Evolutionary conservation across 1,140 invertebrate species (phyloP).

Genomic region (Steinernema khuongi): DNA sequence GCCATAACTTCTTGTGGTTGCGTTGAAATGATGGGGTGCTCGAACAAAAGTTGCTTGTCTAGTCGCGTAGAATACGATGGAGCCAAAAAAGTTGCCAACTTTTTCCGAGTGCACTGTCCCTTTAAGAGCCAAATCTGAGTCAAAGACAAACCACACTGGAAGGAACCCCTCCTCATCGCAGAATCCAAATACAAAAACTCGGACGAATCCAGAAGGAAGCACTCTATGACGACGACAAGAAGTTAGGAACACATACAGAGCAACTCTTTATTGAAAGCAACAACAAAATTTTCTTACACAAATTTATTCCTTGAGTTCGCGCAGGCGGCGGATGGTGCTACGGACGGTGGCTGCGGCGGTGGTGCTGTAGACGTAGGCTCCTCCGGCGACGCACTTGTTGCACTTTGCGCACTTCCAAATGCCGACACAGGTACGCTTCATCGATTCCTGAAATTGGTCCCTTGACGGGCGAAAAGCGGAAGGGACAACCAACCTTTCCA

Average conservation of each 20-base stretch:
- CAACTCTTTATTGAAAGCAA: slow-evolving; percentile 5
- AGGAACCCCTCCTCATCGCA: too few species aligned
- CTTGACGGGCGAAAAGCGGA: background rate
- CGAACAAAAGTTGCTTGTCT: too few species aligned
- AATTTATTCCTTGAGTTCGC: slow-evolving; percentile 82
- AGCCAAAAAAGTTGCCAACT: too few species aligned
- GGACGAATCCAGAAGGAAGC: too few species aligned
- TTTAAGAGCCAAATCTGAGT: too few species aligned
- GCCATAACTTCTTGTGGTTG: too few species aligned
- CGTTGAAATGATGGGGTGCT: too few species aligned
- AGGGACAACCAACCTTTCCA: slow-evolving; percentile 71
- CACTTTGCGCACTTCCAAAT: slow-evolving; percentile 97
- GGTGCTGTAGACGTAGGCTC: slow-evolving; percentile 67
- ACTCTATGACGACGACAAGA: too few species aligned
- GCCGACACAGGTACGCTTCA: slow-evolving; percentile 93
- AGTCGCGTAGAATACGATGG: too few species aligned
- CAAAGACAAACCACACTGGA: too few species aligned
- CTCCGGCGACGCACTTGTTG: slow-evolving; percentile 67
- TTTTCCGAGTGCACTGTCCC: too few species aligned
- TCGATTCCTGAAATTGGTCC: slow-evolving; percentile 73
- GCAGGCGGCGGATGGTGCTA: slow-evolving; percentile 86
- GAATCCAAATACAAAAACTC: too few species aligned
- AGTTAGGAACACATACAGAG: background rate
- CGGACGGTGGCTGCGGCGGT: slow-evolving; percentile 89
- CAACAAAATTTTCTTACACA: slow-evolving; percentile 17